These are phyloP conservation scores for Orthonychiurus folsomi DNA, from an alignment of 2,888 invertebrate species.

Conservation along the genomic window DNA sequence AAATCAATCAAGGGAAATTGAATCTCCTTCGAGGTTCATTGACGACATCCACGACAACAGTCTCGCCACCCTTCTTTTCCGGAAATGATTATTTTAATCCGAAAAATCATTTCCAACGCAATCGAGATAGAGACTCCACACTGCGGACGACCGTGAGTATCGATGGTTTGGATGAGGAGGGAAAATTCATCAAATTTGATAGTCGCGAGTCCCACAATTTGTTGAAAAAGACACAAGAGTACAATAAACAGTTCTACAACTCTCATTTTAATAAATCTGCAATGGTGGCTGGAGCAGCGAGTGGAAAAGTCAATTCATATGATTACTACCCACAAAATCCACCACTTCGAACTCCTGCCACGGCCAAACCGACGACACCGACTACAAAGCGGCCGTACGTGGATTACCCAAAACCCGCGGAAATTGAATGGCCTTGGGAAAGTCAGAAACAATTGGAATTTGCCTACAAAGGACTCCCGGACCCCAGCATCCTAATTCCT, in stretches of 20 bases:
- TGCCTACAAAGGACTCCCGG: neutral
- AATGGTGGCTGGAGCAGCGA: neutral
- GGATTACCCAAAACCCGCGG: neutral
- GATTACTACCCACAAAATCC: neutral
- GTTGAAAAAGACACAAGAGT: constrained; percentile 21
- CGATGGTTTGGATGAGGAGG: constrained; percentile 3
- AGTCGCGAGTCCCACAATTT: constrained; percentile 19
- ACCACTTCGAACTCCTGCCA: neutral
- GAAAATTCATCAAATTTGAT: constrained; percentile 25
- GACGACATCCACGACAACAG: constrained; percentile 16
- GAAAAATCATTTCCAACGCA: constrained; percentile 18
- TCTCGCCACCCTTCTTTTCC: constrained; percentile 17
- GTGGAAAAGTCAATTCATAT: neutral
- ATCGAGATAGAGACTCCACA: neutral
- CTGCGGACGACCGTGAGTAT: neutral
- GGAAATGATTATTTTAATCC: constrained; percentile 20
- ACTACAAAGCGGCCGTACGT: neutral
- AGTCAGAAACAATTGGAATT: neutral
- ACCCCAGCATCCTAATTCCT: too few species aligned
- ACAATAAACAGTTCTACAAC: constrained; percentile 27
- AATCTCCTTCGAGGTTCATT: neutral
- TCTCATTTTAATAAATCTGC: constrained; percentile 30
- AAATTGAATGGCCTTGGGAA: constrained; percentile 4
- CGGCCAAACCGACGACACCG: constrained; percentile 4
- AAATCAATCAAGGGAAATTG: constrained; percentile 29